Evolutionary conservation across 2,888 invertebrate genomes (phyloP), one percentile per base, ranked within the genome.

Genomic region (Selenia dentaria): DNA sequence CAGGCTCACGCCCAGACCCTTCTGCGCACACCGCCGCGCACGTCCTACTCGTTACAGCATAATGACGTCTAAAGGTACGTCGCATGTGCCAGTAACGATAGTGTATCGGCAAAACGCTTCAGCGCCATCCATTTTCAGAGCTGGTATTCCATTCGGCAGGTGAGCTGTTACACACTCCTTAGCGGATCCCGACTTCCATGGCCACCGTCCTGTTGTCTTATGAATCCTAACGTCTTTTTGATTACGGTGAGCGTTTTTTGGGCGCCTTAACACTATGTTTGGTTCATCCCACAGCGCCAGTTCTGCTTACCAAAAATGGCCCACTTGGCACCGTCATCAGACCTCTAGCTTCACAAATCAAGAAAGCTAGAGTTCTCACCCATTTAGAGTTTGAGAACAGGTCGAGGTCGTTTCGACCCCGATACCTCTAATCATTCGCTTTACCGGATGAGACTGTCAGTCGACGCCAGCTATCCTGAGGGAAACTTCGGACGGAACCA

Each of bases 241-340:
- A 62, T 55, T 65, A 63, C 71, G 58, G 62, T 75, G 65, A 74
- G 92, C 92, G 92, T 92, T 87, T 83, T 83, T 92, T 85, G 73
- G 92, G 92, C 93, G 90, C 93, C 92, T 93, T 93, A 93, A 18
- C n/a, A n/a, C n/a, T n/a, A n/a, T n/a, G n/a, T n/a, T n/a, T n/a
- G n/a, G n/a, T n/a, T n/a, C n/a, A n/a, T 18, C 93, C 93, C 93
- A 92, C 93, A 94, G 92, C 94, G 92, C 94, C 94, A 94, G 94
- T 94, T 94, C 94, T 94, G 93, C 93, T 94, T 94, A 93, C 93
- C 93, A 93, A 93, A 93, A 93, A 79, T 93, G 93, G 93, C 18
- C 18, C 18, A 18, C 18, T 18, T 18, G 18, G 18, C 18, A 18
- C 93, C 90, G 86, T 86, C n/a, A n/a, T n/a, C n/a, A n/a, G n/a